Evolutionary conservation across 1,140 invertebrate genomes (phyloP), one percentile per base, ranked within the genome.

Genomic region (Cydia pomonella): DNA sequence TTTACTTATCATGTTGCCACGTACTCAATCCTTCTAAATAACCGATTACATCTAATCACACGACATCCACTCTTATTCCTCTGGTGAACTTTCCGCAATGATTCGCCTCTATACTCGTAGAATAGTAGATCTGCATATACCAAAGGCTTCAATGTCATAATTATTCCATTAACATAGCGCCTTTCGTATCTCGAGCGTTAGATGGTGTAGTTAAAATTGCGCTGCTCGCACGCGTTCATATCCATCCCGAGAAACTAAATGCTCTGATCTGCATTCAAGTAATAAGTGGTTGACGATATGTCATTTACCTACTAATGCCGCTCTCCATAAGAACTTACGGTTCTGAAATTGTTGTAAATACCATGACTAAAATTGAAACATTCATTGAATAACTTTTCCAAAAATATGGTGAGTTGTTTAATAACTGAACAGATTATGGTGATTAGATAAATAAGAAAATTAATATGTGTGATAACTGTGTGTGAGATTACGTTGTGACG

Each of bases 251-350:
- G 50, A 12, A 59, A 59, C 18, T 59, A 23, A 59, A 59, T 59
- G 6, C 53, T 59, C 53, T 59, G 53, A 59, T 59, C 53, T 59
- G 16, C 53, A 59, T 59, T 21, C 53, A 23, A 59, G 53, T 59
- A 59, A 59, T 59, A 59, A 59, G 18, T 12, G 53, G 53, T 59
- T 59, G 53, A 23, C 21, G 53, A 59, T 7, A 23, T 59, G 18
- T 59, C 23, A 59, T 59, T 59, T 59, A 23, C 18, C 53, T 59
- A 50, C 47, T 50, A 13, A n/a, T 50, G 47, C n/a, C 3, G n/a
- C 6, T 50, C 47, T n/a, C 18, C 47, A n/a, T 50, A 50, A 0
- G 12, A 50, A 6, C 16, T 50, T 44, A 44, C 13, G 29, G 29
- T 33, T 33, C 29, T 33, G 7, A 33, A 33, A 9, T 7, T 7